Evolutionary conservation across 2,797 vertebrate species (phyloP), one percentile per base, ranked within the genome.

Genomic region (Sebastes matsubarae): DNA sequence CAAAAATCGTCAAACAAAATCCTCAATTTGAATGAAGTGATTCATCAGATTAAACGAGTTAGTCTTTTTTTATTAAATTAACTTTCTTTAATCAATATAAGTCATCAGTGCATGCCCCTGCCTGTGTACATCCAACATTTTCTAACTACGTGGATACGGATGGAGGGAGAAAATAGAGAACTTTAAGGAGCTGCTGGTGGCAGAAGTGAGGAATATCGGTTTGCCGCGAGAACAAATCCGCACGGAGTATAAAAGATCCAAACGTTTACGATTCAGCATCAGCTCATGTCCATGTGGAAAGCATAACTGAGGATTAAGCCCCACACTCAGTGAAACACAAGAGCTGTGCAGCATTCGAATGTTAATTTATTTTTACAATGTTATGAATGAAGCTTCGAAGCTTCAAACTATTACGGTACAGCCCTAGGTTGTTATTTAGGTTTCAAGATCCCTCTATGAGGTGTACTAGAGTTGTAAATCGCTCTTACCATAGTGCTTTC

Each of bases 401-500:
- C 2, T 9, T 18, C 36, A 4, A 16, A 9, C 22, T 38, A 5
- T 42, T 38, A 42, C 13, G 0, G 6, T 8, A 10, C 22, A 10
- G 34, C n/a, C n/a, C n/a, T 24, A 22, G 27, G 27, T 24, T 16
- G 3, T 38, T 24, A 18, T 50, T 73, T 10, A 22, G 60, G 24
- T 72, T 72, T 76, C 6, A 67, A 25, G 22, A 36, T 20, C 24
- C n/a, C 18, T 68, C 13, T 4, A 36, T n/a, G 66, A 25, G 34
- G 8, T 68, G 12, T 18, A 22, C 27, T 1, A 13, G 30, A 29
- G 30, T 6, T 34, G 38, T 63, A 67, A 42, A 68, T 65, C 20
- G 63, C 2, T 72, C 97, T 96, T 90, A 99, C 99, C 99, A 99
- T 89, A 99, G 89, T 81, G 98, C 87, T 96, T 98, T 99, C 88